Percentiles rank a stretch among this genome's conserved stretches.
These are phyloP conservation scores for Drosophila planitibia DNA, from an alignment of 2,888 invertebrate species.

Conservation along the genomic window DNA sequence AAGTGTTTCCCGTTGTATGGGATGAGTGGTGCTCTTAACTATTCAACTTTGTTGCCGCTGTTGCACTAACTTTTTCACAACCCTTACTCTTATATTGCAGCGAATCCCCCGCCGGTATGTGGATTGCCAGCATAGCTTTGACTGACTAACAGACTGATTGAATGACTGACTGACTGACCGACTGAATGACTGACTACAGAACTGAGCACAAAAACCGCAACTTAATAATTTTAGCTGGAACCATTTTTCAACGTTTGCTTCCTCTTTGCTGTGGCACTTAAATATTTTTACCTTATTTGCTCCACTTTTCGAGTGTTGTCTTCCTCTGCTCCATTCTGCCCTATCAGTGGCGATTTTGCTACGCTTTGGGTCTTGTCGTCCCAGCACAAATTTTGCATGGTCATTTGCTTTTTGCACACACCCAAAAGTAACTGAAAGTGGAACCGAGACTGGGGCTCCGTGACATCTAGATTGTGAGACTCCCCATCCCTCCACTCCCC, in stretches of 20 bases:
- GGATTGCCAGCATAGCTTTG: conserved; percentile 13
- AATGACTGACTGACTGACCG: conserved; percentile 18
- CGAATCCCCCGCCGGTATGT: conserved; percentile 2
- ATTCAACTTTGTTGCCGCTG: conserved; percentile 65
- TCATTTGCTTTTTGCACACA: conserved; percentile 63
- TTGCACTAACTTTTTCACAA: conserved; percentile 8
- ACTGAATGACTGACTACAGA: conserved; percentile 32
- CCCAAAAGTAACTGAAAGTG: conserved; percentile 19
- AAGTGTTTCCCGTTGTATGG: conserved; percentile 55
- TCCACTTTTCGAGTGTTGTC: conserved; percentile 59
- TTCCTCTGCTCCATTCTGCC: conserved; percentile 7
- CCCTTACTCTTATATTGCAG: conserved; percentile 4
- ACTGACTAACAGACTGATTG: conserved; percentile 23
- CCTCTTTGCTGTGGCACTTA: conserved; percentile 68
- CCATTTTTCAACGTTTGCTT: conserved; percentile 45
- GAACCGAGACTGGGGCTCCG: conserved; percentile 20
- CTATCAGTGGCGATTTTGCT: conserved; percentile 49
- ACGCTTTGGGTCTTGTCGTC: conserved; percentile 41
- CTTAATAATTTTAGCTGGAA: conserved; percentile 67
- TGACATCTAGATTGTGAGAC: conserved; percentile 58
- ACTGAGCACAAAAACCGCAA: conserved; percentile 60
- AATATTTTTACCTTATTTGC: conserved; percentile 79
- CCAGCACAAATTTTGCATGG: conserved; percentile 68
- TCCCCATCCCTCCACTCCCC: neutral
- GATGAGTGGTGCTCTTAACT: conserved; percentile 60